Conservation (phyloP, 2,113 vertebrate genomes). For the Mirza zaza region DNA sequence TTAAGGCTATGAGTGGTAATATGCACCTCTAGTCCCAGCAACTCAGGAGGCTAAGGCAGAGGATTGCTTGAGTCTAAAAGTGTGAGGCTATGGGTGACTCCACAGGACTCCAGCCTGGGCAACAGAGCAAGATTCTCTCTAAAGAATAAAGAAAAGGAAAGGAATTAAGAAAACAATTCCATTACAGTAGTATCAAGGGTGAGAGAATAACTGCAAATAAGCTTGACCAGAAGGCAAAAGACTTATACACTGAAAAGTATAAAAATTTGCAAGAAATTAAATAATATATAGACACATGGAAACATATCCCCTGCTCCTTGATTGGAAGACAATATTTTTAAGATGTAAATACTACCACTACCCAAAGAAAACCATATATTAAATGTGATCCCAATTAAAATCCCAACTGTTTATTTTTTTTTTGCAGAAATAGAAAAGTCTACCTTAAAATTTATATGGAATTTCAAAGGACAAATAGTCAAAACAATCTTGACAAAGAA, state of each 20-base stretch:
- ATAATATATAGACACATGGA: not conserved
- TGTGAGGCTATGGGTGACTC: too few relatives aligned
- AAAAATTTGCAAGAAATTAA: not conserved
- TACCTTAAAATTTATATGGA: not conserved
- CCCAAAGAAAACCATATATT: not conserved
- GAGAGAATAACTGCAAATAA: not conserved
- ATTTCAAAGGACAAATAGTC: not conserved
- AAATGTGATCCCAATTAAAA: not conserved
- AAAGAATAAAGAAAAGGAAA: too few relatives aligned
- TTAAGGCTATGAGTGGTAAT: not conserved
- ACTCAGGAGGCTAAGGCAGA: too few relatives aligned
- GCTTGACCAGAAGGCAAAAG: not conserved
- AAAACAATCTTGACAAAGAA: not conserved
- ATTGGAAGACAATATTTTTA: not conserved
- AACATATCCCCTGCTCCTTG: not conserved
- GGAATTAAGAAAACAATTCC: not conserved
- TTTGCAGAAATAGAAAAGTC: not conserved
- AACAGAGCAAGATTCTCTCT: too few relatives aligned
- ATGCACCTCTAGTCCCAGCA: too few relatives aligned
- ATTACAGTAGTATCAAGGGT: not conserved
- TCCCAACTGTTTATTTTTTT: not conserved
- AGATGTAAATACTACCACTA: not conserved
- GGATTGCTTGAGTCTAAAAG: too few relatives aligned
- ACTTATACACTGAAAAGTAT: not conserved
- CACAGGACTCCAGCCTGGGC: too few relatives aligned